Evolutionary conservation across 2,113 vertebrate species (phyloP), one percentile per base, ranked within the genome.

Genomic region (Periophthalmus modestus): DNA sequence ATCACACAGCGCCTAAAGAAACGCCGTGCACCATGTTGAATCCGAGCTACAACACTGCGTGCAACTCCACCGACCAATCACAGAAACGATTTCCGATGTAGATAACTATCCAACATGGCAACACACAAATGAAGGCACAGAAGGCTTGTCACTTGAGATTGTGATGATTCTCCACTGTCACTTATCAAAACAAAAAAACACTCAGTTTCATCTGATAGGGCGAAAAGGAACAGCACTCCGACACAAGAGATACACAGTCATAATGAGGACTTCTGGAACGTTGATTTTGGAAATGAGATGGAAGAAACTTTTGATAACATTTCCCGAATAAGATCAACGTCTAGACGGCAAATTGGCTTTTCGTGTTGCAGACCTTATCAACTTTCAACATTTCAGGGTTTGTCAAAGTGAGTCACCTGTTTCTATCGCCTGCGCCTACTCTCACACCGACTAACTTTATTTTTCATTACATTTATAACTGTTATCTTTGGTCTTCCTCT

Each of bases 151-250:
- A 70, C 54, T 80, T 34, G 52, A 50, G n/a, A 23, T 54, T 69
- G 61, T 36, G 72, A 79, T 73, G 65, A 57, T 68, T 79, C 68
- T 70, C 66, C 47, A n/a, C 15, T 70, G 73, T 66, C 65, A 68
- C 50, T 65, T 70, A 9, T 46, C 19, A 46, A 13, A 71, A 71
- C n/a, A 62, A 34, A 47, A 24, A 71, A 66, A 73, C 59, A 74
- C 58, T 58, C 34, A 68, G 67, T 55, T 43, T 7, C 36, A 24
- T 68, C 63, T 24, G 18, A 70, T 77, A 14, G 58, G 62, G 21
- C 4, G 47, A 68, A 72, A 69, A 74, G 19, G 72, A 67, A 80
- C 58, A 13, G 58, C 63, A 48, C 36, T 6, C 12, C 14, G 21
- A 72, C 52, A 66, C 66, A 68, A 23, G 24, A 68, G 50, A 21